Base-by-base conservation (phyloP, 2,888 invertebrate genomes). In the Chaetogeoica ovagalla region DNA sequence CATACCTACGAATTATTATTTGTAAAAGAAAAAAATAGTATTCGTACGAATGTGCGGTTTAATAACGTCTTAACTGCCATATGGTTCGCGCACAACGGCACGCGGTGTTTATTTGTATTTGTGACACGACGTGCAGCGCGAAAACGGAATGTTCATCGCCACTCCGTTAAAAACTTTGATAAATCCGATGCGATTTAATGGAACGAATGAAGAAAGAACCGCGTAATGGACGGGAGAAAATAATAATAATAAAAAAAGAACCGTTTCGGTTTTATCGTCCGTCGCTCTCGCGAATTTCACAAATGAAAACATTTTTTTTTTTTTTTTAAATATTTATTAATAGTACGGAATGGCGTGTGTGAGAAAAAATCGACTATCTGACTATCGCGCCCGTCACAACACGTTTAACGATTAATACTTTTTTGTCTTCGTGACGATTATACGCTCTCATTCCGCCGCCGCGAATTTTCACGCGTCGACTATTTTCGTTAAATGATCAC, bases 391-490 rank as follows among this genome's bases (percentile, higher is more conserved):
- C 59, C 59, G n/a, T n/a, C n/a, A n/a, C n/a, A 11, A 71, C 71
- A 19, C 19, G 13, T 30, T 30, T 4, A 60, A 71, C 23, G 43
- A 59, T 55, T 4, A 30, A 71, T 39, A n/a, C n/a, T n/a, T n/a
- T 59, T 60, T 21, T 17, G 55, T 39, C 15, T 57, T 70, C 55
- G 37, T 57, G 37, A n/a, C n/a, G n/a, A 57, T 70, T 39, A 57
- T 2, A 30, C 30, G 4, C 21, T 7, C 70, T 7, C 70, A 8
- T 57, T 70, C 21, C n/a, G 37, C 15, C n/a, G n/a, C n/a, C n/a
- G n/a, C n/a, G n/a, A n/a, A n/a, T n/a, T n/a, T 71, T 59, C 43
- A 43, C 37, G 21, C 70, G 15, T 70, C 55, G 11, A 37, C 57
- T 70, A 37, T 17, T 48, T 68, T 17, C 23, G 48, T 48, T 23